A percentile compares a stretch with the other conserved stretches of the same genome.
phyloP scores from a whole-genome alignment of 2,113 vertebrate species.

The Ptilonorhynchus violaceus region DNA sequence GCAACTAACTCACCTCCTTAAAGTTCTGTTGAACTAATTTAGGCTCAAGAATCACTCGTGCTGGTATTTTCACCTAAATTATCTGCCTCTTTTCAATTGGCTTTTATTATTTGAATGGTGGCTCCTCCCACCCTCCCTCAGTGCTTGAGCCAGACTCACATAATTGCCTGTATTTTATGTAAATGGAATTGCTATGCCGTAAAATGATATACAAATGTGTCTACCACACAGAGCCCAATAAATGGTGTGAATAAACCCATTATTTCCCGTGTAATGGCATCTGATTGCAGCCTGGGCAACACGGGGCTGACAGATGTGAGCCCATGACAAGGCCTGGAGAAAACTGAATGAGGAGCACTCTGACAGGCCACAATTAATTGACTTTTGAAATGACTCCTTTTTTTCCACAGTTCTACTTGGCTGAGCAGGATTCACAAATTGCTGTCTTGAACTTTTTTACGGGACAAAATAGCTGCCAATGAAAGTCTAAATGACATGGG shows the following conservation, averaged over 20 bases:
- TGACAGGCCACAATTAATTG: constrained; percentile 71
- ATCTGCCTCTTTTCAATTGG: background rate
- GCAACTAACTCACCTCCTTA: background rate
- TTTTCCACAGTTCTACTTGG: constrained; percentile 68
- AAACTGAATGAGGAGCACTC: background rate
- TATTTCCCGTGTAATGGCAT: constrained; percentile 43
- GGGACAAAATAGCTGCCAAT: constrained; percentile 78
- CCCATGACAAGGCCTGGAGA: background rate
- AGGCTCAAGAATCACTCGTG: background rate
- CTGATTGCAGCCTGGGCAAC: constrained; percentile 52
- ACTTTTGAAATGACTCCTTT: constrained; percentile 77
- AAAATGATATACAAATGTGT: constrained; percentile 72
- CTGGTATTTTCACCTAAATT: constrained; percentile 8
- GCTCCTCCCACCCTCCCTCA: background rate
- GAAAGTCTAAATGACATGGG: constrained; percentile 77
- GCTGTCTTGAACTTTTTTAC: constrained; percentile 77
- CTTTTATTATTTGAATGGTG: background rate
- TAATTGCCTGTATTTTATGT: constrained; percentile 56
- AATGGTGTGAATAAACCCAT: constrained; percentile 46
- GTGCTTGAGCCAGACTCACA: background rate
- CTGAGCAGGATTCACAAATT: constrained; percentile 80
- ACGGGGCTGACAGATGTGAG: constrained; percentile 68
- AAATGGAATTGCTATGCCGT: constrained; percentile 63
- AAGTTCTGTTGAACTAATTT: background rate
- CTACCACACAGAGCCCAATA: constrained; percentile 24